Base-by-base conservation (phyloP, 2,797 vertebrate species). In the Hippocampus kuda region DNA sequence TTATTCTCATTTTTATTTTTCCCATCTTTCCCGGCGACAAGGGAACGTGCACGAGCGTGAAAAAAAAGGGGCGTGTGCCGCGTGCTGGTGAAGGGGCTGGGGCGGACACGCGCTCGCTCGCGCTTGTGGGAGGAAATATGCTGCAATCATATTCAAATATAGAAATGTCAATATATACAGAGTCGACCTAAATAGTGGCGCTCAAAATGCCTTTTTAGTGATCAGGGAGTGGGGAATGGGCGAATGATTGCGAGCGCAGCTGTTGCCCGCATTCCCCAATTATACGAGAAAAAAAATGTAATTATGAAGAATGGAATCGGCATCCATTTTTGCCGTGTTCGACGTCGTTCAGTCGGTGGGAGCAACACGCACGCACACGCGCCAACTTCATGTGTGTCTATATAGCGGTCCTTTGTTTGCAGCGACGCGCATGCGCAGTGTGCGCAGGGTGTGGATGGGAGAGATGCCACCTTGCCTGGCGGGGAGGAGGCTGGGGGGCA, bases 381-480 rank as follows among this genome's bases (percentile, higher is more conserved):
- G 49, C 49, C 46, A 68, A 59, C 56, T 68, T 68, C 18, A 26
- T 41, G 4, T 12, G 41, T 13, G 18, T 34, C 27, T 48, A 41
- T 8, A 59, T 22, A 41, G 53, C 38, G 54, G 15, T 88, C 81
- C 88, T 90, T 90, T 90, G 88, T 89, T 88, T 86, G 83, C 71
- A 63, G 72, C 69, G 84, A 72, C 73, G 15, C 89, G 88, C 89
- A 89, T 90, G 89, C 89, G 89, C 88, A 86, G 15, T 90, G 65
- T 16, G 26, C n/a, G 73, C 56, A 83, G 88, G 89, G 89, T 90
- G 89, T 88, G 89, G 88, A 89, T 77, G 83, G 69, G 72, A 81
- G 81, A 82, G 71, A 79, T 77, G 83, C 81, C 77, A 83, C 82
- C 77, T 81, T 81, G 79, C 77, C 68, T 87, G 63, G 86, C 79